phyloP scores from a whole-genome alignment of 2,797 vertebrate genomes.

The Leptodactylus fallax region DNA sequence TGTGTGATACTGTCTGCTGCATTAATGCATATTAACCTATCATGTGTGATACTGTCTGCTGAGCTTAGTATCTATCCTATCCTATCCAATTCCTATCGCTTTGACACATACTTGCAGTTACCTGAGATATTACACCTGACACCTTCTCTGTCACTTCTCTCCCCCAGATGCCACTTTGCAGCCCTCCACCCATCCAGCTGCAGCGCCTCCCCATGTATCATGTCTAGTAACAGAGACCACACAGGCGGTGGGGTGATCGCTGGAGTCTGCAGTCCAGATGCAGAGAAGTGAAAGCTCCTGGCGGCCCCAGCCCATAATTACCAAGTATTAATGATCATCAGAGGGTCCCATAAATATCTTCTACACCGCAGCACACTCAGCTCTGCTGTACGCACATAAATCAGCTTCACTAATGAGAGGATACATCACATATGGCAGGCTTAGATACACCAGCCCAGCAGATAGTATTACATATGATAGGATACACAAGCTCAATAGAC shows the following conservation, averaged over 20 bases:
- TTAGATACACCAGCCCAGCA: too few relatives aligned
- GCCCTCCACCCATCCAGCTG: slow-evolving; percentile 79
- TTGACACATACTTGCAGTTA: neutral
- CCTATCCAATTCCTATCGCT: neutral
- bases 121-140: slow-evolving; percentile 84
- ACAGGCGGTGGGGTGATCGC: slow-evolving; percentile 17
- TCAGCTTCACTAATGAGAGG: too few relatives aligned
- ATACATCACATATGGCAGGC: too few relatives aligned
- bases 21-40: too few relatives aligned
- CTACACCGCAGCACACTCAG: neutral
- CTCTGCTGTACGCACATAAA: neutral
- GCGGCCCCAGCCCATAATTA: neutral
- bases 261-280: slow-evolving; percentile 31
- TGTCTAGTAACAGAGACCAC: slow-evolving; percentile 3
- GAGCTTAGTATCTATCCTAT: too few relatives aligned
- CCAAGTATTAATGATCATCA: neutral
- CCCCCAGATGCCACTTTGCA: slow-evolving; percentile 76
- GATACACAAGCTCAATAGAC: neutral
- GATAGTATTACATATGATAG: too few relatives aligned
- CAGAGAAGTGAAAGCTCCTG: too few relatives aligned
- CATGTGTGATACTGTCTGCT: too few relatives aligned
- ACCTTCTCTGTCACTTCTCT: slow-evolving; percentile 78
- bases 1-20: too few relatives aligned
- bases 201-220: slow-evolving; percentile 17
- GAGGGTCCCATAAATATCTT: neutral